These are phyloP conservation scores for Arbacia lixula DNA, from an alignment of 53 echinoderm and acorn worm species.

Conservation along the genomic window DNA sequence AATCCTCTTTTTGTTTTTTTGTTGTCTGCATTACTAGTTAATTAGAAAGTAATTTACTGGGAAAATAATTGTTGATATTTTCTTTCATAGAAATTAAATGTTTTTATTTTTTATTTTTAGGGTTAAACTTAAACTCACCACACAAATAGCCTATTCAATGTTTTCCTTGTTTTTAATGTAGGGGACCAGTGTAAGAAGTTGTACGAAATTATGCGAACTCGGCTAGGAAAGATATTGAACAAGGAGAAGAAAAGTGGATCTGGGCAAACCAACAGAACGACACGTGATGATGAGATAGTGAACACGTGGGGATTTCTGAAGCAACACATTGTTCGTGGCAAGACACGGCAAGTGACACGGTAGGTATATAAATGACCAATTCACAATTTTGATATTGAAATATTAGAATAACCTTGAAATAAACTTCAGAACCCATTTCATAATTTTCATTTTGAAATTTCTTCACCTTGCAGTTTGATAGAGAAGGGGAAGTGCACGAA, in stretches of 20 bases:
- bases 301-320: constrained; percentile 25
- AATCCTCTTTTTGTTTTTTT: constrained; percentile 22
- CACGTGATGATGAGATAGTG: constrained; percentile 20
- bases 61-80: constrained; percentile 30
- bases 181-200: constrained; percentile 38
- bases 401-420: constrained; percentile 26
- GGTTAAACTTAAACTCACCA: constrained; percentile 36
- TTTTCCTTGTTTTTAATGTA: constrained; percentile 11
- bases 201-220: constrained; percentile 17
- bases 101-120: constrained; percentile 6
- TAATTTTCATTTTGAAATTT: constrained; percentile 7
- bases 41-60: constrained; percentile 26
- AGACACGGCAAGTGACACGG: constrained; percentile 27
- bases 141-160: constrained; percentile 18
- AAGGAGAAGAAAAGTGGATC: constrained; percentile 27
- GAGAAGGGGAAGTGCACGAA: constrained; percentile 5
- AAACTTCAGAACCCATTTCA: constrained; percentile 16
- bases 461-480: constrained; percentile 26
- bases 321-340: constrained; percentile 23
- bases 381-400: constrained; percentile 23
- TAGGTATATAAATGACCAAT: constrained; percentile 23
- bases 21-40: constrained; percentile 26
- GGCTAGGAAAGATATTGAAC: constrained; percentile 9
- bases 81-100: constrained; percentile 26
- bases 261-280: constrained; percentile 27